phyloP scores from a whole-genome alignment of 2,797 vertebrate species.

The Lindbergichthys nudifrons region DNA sequence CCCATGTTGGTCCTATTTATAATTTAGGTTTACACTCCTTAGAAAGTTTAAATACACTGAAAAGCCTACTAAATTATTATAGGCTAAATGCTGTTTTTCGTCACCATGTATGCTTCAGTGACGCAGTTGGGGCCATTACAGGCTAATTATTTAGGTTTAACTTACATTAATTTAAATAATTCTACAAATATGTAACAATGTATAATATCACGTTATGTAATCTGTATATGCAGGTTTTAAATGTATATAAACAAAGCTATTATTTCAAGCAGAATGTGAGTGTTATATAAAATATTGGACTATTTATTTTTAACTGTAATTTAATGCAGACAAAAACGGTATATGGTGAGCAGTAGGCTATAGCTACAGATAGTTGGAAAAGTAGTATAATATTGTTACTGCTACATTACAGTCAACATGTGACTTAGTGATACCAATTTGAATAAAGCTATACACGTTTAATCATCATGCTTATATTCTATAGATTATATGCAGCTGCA shows the following conservation, averaged over 20 bases:
- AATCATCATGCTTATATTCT: not conserved
- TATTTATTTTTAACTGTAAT: not conserved
- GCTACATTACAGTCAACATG: not conserved
- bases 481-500: too few species aligned
- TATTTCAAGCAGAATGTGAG: not conserved
- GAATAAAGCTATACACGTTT: not conserved
- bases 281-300: not conserved
- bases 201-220: not conserved
- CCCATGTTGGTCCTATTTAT: too few species aligned
- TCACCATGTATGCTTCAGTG: not conserved
- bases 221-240: not conserved
- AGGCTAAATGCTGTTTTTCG: not conserved
- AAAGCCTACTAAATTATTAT: accelerated
- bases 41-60: too few species aligned
- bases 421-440: not conserved
- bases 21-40: not conserved
- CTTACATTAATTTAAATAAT: not conserved
- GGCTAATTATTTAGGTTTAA: too few species aligned
- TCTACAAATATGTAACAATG: not conserved
- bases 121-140: constrained; percentile 9
- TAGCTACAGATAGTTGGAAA: not conserved
- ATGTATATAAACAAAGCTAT: not conserved
- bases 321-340: not conserved
- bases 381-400: not conserved
- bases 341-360: not conserved